Evolutionary conservation across 2,797 vertebrate species (phyloP), one percentile per base, ranked within the genome.

Genomic region (Peromyscus attwateri): DNA sequence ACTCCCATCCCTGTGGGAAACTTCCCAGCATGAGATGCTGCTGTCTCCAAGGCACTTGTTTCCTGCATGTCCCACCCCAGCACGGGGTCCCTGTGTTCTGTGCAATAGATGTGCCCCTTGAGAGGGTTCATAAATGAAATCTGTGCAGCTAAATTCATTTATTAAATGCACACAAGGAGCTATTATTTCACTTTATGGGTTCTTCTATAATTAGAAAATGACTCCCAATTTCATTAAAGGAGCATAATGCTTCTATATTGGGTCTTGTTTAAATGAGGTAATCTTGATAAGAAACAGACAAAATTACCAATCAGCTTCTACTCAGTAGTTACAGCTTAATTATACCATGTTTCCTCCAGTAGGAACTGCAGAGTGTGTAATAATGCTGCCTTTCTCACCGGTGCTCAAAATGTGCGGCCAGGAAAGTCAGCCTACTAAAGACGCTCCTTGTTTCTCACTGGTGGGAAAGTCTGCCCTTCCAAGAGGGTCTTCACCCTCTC

Each of bases 171-270:
- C 29, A 23, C 1, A 11, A 68, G 37, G 21, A 87, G n/a, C 37
- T 89, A 71, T 73, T 94, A 27, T 89, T 92, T 95, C 92, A 71
- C 60, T 73, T 64, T 73, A 73, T 89, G 13, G 8, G 2, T 85
- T 95, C 46, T 92, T 93, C 92, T 73, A 60, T 71, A 87, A 66
- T 93, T 94, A 92, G 85, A 73, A 93, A 96, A 81, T 31, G 4
- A 95, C 37, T 88, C 82, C 43, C 68, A 75, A 62, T 57, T 92
- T 93, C 40, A 77, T 88, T 94, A 95, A 89, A 94, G 83, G 93
- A 70, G 64, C 73, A 12, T 43, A 52, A 46, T 43, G 31, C 21
- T 92, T 87, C 43, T 40, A 29, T 55, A 37, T 46, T 89, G 52
- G 89, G 52, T 81, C 66, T 94, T 95, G 19, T 96, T 87, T 94